Base-by-base conservation (phyloP, 1,140 invertebrate genomes). In the Drosophila micromelanica region DNA sequence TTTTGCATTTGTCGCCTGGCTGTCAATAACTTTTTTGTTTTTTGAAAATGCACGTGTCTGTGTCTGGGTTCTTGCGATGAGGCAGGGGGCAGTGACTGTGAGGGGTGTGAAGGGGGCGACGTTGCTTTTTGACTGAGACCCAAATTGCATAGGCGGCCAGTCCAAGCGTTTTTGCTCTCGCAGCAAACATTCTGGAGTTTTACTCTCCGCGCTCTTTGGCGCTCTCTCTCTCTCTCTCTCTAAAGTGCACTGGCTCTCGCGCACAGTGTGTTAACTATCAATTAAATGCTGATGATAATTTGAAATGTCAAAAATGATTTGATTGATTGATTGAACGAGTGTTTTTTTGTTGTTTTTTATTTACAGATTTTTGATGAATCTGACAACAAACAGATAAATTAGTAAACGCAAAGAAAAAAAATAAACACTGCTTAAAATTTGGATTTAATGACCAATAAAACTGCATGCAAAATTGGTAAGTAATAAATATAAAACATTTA, bases 21-120 rank as follows among this genome's bases (percentile, higher is more conserved):
- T 48, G 57, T 59, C 64, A 70, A 68, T 61, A 57, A 61, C 51
- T 35, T 42, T 35, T 35, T 35, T 35, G 6, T 7, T 35, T 68
- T 40, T 55, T 54, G 40, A 79, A 86, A 79, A 73, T 82, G 84
- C 82, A 86, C 82, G 82, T 86, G 82, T 59, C 71, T 72, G 40
- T 35, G 48, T 46, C 37, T 27, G 35, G 8, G 45, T 2, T 27
- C 27, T 27, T 27, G 27, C 12, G 7, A 4, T 15, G 45, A 42
- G n/a, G 60, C 12, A 20, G n/a, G 49, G 49, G 59, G 30, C 11
- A 5, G 13, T 48, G 46, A n/a, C 1, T 27, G 27, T 13, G 17
- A n/a, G 2, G 46, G 69, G 17, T 52, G 73, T 51, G 60, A 32
- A 43, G 48, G 46, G 46, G 56, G 20, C 35, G 40, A 65, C 78